A percentile compares a stretch with the other conserved stretches of the same genome.
Conservation (phyloP, 2,797 vertebrate genomes). For the Nannoperca obscura region DNA sequence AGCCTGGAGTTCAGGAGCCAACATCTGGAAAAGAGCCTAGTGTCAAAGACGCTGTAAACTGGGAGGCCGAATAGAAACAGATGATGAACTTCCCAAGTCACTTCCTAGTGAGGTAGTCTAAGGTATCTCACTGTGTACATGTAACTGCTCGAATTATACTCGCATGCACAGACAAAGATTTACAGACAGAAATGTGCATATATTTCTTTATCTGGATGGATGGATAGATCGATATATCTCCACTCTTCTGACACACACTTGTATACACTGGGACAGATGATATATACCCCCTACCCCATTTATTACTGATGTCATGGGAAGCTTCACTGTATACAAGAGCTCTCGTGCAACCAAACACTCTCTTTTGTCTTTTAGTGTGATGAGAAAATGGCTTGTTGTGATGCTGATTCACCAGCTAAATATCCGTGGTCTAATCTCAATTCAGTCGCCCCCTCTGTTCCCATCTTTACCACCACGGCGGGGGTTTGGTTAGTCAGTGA, state of each 20-base stretch:
- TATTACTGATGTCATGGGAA: conserved; percentile 44
- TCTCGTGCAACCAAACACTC: conserved; percentile 45
- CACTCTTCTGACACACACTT: conserved; percentile 15
- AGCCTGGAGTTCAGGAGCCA: conserved; percentile 17
- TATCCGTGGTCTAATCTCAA: conserved; percentile 52
- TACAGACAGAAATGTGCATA: background rate
- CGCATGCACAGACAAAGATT: conserved; percentile 5
- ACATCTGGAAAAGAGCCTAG: conserved; percentile 70
- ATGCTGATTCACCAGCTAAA: conserved; percentile 61
- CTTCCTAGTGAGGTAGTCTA: conserved; percentile 30
- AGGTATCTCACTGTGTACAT: conserved; percentile 17
- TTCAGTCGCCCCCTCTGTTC: conserved; percentile 70
- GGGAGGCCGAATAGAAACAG: conserved; percentile 39
- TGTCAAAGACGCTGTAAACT: conserved; percentile 52
- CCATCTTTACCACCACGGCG: conserved; percentile 57
- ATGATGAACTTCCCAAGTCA: conserved; percentile 69
- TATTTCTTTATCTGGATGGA: background rate
- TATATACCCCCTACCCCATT: conserved; percentile 10
- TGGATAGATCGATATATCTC: too few species aligned
- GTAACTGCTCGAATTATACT: conserved; percentile 11
- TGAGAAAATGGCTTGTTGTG: conserved; percentile 60
- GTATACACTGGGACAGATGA: conserved; percentile 21
- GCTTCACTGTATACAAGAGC: conserved; percentile 15
- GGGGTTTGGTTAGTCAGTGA: conserved; percentile 63
- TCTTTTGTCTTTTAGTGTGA: conserved; percentile 29